Evolutionary conservation across 2,888 invertebrate genomes (phyloP), one percentile per base, ranked within the genome.

Genomic region (Perdita meconis): DNA sequence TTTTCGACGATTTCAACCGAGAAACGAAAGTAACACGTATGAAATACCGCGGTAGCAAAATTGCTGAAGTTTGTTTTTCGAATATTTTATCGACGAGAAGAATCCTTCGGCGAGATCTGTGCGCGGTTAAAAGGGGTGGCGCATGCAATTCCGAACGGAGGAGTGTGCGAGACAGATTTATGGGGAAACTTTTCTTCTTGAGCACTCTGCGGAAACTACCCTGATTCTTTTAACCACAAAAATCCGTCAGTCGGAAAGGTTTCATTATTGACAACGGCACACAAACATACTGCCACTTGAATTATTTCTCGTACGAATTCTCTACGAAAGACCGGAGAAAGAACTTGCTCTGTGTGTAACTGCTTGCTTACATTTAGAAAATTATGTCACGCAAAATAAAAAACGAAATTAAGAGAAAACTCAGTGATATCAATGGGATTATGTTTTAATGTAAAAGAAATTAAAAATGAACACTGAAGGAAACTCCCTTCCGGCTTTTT

Each of bases 161-260:
- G 57, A 47, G 47, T 63, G 63, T 59, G 59, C 47, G 19, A 44
- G 75, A 56, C 65, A 68, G 75, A 69, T 78, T 78, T 78, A 78
- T 78, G 55, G 68, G 50, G 47, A 75, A 78, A 75, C 75, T 78
- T 78, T 74, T 68, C 68, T 68, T 75, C 60, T 2, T 47, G 22
- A 55, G 68, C 55, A 63, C 74, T 73, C 64, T 51, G 30, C 40
- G 53, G 42, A 42, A 78, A 60, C 67, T 65, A 69, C 38, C 63
- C 47, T 69, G 75, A 75, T 69, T 78, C 75, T 61, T 78, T 78
- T 56, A 74, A 61, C 60, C 64, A 57, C 74, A 30, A 59, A 51
- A 44, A 69, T 69, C 55, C 50, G 63, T 78, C 77, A 56, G 42
- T 44, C 26, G 60, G 56, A 66, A 64, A 19, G 59, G 26, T 78